Base-by-base conservation (phyloP, 2,888 invertebrate species). In the Aphidius colemani region DNA sequence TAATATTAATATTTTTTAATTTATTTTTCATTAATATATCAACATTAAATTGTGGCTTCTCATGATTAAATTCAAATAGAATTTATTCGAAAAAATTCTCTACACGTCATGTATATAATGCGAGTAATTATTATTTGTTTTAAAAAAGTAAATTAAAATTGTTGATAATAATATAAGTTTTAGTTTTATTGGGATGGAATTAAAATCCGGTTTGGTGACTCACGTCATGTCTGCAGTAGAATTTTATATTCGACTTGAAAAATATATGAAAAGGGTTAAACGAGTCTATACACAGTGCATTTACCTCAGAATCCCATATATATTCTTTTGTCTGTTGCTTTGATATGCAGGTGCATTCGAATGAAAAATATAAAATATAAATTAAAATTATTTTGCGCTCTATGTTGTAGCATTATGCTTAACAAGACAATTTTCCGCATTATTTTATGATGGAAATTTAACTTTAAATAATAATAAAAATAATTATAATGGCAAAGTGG, bases 181-280 rank as follows among this genome's bases (percentile, higher is more conserved):
- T 30, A 30, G 30, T 30, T 30, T 30, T 30, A 30, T 30, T 30
- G 7, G 40, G 41, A 30, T 41, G 41, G 11, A 53, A 41, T 41
- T 41, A n/a, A 53, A 7, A 53, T 53, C 53, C 53, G 53, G 53
- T 53, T 53, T 53, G 18, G n/a, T 30, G 18, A 53, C 53, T 53
- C 39, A 30, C 30, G 30, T 30, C 30, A 30, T 30, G 30, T 30
- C 30, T 30, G 30, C 13, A 18, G 40, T 11, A 41, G 40, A 53
- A 7, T 39, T 10, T 41, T 40, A 9, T 7, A 9, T 7, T 41
- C 6, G 48, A 11, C 3, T 30, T 40, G 41, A 40, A 53, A 53
- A 30, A 41, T 11, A 18, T 18, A 30, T 7, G n/a, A 11, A 10
- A 11, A 39, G 53, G 53, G 39, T n/a, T 10, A 41, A 53, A 53